A percentile compares a stretch with the other conserved stretches of the same genome.
Evolutionary conservation across 2,113 vertebrate species (phyloP).

Genomic region (Sebastes fasciatus): DNA sequence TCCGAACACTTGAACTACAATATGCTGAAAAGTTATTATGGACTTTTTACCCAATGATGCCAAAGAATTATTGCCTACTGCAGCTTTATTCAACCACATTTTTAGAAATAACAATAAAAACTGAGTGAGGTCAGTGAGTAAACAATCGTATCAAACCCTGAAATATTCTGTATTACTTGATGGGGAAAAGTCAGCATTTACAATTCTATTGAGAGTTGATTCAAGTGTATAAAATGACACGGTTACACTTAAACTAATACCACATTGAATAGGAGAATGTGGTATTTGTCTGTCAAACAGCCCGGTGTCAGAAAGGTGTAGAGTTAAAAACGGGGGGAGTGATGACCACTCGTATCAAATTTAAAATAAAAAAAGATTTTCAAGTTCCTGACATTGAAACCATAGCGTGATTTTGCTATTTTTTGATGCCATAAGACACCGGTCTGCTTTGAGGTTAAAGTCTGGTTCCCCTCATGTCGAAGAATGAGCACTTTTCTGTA

Average conservation of each 20-base stretch:
- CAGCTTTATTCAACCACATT: neutral
- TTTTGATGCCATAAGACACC: conserved; percentile 25
- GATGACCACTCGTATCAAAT: neutral
- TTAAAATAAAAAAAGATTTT: neutral
- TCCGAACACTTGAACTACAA: too few species aligned
- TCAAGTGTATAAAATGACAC: neutral
- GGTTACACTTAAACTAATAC: conserved; percentile 8
- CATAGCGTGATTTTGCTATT: neutral
- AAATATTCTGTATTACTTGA: conserved; percentile 20
- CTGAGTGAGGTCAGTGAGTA: neutral
- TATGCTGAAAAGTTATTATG: too few species aligned
- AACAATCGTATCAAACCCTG: conserved; percentile 2
- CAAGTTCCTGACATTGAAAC: neutral
- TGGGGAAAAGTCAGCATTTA: conserved; percentile 49
- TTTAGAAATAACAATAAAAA: neutral
- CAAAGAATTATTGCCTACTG: too few species aligned
- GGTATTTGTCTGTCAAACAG: conserved; percentile 44
- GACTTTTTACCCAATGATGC: too few species aligned
- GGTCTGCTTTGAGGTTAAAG: conserved; percentile 50
- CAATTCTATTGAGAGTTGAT: neutral
- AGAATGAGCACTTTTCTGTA: conserved; percentile 22
- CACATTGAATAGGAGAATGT: conserved; percentile 3
- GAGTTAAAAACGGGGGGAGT: neutral
- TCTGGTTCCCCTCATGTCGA: conserved; percentile 27
- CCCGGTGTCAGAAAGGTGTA: conserved; percentile 54